Percentiles rank a stretch among this genome's conserved stretches.
Evolutionary conservation across 2,113 vertebrate genomes (phyloP).

Genomic region (Stomatorhinus ivindoensis): DNA sequence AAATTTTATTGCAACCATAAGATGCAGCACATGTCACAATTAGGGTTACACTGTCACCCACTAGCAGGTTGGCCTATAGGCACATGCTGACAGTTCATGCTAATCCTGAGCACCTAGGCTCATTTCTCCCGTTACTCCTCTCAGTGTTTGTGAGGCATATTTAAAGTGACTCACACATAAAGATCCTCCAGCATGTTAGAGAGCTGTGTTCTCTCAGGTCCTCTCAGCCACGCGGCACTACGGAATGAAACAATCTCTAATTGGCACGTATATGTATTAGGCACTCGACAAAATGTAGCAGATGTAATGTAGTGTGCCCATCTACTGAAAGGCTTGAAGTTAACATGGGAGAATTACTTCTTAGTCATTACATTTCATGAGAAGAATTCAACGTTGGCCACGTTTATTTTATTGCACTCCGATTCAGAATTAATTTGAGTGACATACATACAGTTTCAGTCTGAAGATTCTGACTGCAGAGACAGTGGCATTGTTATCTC

Average conservation of each 20-base stretch:
- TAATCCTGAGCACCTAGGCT: neutral
- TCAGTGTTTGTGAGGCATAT: neutral
- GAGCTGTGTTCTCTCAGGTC: slow-evolving; percentile 67
- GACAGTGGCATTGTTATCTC: neutral
- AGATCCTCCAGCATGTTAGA: slow-evolving; percentile 87
- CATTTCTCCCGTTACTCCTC: neutral
- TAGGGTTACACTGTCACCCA: neutral
- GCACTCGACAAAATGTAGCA: neutral
- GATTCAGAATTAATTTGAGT: neutral
- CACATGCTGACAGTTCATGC: neutral
- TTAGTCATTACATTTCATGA: neutral
- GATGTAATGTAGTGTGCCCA: neutral
- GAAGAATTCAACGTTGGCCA: neutral
- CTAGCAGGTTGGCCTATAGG: neutral
- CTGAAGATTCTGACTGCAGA: neutral
- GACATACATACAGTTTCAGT: neutral
- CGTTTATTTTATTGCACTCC: neutral
- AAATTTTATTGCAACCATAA: neutral
- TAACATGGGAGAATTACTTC: neutral
- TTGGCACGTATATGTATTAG: neutral
- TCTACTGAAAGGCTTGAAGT: neutral
- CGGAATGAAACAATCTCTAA: slow-evolving; percentile 27
- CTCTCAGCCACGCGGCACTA: slow-evolving; percentile 87
- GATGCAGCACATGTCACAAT: neutral
- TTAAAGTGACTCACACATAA: slow-evolving; percentile 75